These are phyloP conservation scores for Ophion costatus DNA, from an alignment of 2,888 invertebrate genomes.

Conservation along the genomic window DNA sequence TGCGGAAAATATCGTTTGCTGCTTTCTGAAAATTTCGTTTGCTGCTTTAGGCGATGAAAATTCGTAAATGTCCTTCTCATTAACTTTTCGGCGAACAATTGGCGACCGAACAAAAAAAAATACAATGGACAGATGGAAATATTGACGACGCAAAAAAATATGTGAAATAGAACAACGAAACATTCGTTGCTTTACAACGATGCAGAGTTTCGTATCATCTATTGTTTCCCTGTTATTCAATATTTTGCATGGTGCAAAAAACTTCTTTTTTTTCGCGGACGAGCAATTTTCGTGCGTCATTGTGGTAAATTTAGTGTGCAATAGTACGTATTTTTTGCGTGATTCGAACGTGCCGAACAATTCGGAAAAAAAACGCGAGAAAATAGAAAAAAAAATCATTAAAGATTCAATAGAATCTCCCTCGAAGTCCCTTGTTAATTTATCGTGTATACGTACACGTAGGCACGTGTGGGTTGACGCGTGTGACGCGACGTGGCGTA, in stretches of 20 bases:
- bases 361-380: background rate
- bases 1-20: no score
- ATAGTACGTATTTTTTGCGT: constrained; percentile 32
- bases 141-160: no score
- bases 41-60: no score
- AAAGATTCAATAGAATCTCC: background rate
- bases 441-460: constrained; percentile 17
- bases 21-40: no score
- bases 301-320: constrained; percentile 55
- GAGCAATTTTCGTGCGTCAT: constrained; percentile 4
- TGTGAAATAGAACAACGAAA: no score
- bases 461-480: constrained; percentile 15
- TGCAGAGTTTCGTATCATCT: no score
- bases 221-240: constrained; percentile 38
- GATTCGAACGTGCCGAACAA: background rate
- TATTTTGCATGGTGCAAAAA: constrained; percentile 38
- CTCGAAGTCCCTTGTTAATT: constrained; percentile 8
- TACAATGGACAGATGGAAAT: no score
- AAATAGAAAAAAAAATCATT: background rate
- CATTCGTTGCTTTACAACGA: no score
- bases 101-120: no score
- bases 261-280: background rate
- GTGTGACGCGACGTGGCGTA: constrained; percentile 46
- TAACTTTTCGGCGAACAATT: no score
- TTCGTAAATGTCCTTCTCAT: no score